A percentile compares a stretch with the other conserved stretches of the same genome.
Conservation (phyloP, 2,797 vertebrate species). For the Melanotaenia pygmaea region DNA sequence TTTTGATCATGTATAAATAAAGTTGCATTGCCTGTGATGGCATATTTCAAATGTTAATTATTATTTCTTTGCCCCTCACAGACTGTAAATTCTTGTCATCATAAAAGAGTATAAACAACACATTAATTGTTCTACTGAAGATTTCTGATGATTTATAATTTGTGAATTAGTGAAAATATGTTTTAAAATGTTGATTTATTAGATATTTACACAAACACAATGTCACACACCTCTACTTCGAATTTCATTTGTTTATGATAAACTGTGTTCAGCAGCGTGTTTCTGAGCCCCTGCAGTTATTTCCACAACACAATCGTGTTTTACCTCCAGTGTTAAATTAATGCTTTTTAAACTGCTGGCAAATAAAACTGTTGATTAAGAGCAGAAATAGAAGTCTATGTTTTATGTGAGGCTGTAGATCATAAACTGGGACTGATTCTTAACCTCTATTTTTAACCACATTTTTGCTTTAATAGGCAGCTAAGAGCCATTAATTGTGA, state of each 20-base stretch:
- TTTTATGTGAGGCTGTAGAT: neutral
- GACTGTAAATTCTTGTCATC: no score
- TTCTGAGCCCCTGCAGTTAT: neutral
- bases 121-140: no score
- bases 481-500: neutral
- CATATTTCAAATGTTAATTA: no score
- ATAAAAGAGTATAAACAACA: no score
- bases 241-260: neutral
- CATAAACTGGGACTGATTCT: slow-evolving; percentile 24
- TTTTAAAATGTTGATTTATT: no score
- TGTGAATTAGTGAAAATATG: no score
- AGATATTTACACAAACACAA: no score
- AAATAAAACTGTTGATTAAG: neutral
- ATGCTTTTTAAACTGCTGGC: neutral
- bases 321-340: neutral
- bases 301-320: neutral
- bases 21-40: no score
- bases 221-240: no score
- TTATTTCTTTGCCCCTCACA: no score
- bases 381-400: neutral
- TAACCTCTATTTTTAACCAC: slow-evolving; percentile 3
- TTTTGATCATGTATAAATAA: no score
- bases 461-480: slow-evolving; percentile 35
- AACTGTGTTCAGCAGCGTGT: neutral
- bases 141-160: no score